Conservation (phyloP, 2,888 invertebrate genomes). For the Xanthostigma xanthostigma region DNA sequence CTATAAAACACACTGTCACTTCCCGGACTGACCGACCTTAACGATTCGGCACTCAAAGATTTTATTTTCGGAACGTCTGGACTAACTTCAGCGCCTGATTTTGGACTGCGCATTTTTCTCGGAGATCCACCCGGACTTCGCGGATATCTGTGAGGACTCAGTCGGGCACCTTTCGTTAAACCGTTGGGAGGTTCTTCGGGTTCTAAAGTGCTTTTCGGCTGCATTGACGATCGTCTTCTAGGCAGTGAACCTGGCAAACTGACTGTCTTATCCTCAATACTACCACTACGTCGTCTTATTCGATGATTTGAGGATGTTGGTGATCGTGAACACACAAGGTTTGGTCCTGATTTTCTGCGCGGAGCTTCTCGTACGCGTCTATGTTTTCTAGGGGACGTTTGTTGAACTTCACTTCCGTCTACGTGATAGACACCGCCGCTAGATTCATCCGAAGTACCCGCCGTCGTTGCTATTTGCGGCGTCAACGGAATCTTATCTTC, state of each 20-base stretch:
- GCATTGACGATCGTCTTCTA: constrained; percentile 41
- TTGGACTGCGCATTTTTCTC: constrained; percentile 30
- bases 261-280: constrained; percentile 21
- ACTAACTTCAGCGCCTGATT: constrained; percentile 19
- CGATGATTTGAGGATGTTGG: constrained; percentile 34
- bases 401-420: constrained; percentile 11
- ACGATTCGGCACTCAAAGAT: constrained; percentile 72
- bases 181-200: constrained; percentile 8
- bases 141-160: constrained; percentile 26
- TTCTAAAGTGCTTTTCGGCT: constrained; percentile 22
- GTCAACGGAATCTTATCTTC: constrained; percentile 7
- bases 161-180: constrained; percentile 12
- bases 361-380: constrained; percentile 45
- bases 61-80: constrained; percentile 43
- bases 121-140: constrained; percentile 38
- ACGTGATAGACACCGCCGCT: constrained; percentile 23
- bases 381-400: constrained; percentile 39
- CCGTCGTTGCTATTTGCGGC: constrained; percentile 7
- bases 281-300: constrained; percentile 18
- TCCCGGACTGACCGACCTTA: constrained; percentile 79
- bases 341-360: constrained; percentile 44
- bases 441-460: constrained; percentile 29
- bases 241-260: constrained; percentile 44
- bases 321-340: constrained; percentile 36
- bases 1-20: constrained; percentile 85